Percentiles rank a stretch among this genome's conserved stretches.
Evolutionary conservation across 2,888 invertebrate species (phyloP).

Genomic region (Gortyna flavago): DNA sequence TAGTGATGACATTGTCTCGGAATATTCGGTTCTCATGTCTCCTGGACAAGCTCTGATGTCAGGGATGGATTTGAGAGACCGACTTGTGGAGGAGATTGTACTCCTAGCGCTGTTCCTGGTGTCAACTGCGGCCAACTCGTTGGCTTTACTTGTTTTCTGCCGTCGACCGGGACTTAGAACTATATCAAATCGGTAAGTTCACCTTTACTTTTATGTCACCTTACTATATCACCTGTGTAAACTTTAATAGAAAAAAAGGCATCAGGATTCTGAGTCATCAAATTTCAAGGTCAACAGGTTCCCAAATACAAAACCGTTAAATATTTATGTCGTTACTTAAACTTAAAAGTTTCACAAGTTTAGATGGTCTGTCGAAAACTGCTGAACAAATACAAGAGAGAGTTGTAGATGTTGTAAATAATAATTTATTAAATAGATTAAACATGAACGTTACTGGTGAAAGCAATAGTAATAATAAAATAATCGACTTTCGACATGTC

Average conservation of each 20-base stretch:
- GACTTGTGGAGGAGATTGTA: slow-evolving; percentile 86
- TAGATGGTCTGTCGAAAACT: slow-evolving; percentile 45
- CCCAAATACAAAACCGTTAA: slow-evolving; percentile 57
- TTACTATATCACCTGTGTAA: slow-evolving; percentile 26
- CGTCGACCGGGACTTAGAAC: slow-evolving; percentile 93
- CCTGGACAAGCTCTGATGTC: slow-evolving; percentile 87
- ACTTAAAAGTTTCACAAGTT: slow-evolving; percentile 58
- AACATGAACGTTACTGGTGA: slow-evolving; percentile 71
- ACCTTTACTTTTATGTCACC: slow-evolving; percentile 28
- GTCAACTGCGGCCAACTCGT: slow-evolving; percentile 93
- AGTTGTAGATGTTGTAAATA: slow-evolving; percentile 63
- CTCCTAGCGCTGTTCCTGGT: slow-evolving; percentile 90
- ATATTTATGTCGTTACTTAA: slow-evolving; percentile 54
- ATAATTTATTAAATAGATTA: slow-evolving; percentile 64
- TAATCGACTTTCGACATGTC: slow-evolving; percentile 69
- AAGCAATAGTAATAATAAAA: slow-evolving; percentile 67
- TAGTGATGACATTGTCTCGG: slow-evolving; percentile 88
- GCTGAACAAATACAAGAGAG: slow-evolving; percentile 59
- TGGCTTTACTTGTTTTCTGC: slow-evolving; percentile 93
- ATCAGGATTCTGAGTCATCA: slow-evolving; percentile 42
- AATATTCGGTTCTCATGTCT: slow-evolving; percentile 82
- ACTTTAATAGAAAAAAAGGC: slow-evolving; percentile 29
- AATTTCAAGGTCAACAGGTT: slow-evolving; percentile 61
- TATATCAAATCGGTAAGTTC: slow-evolving; percentile 93
- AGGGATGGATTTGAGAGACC: slow-evolving; percentile 87